Percentiles rank a stretch among this genome's conserved stretches.
These are phyloP conservation scores for Drosophila quinaria DNA, from an alignment of 2,888 invertebrate genomes.

Conservation along the genomic window DNA sequence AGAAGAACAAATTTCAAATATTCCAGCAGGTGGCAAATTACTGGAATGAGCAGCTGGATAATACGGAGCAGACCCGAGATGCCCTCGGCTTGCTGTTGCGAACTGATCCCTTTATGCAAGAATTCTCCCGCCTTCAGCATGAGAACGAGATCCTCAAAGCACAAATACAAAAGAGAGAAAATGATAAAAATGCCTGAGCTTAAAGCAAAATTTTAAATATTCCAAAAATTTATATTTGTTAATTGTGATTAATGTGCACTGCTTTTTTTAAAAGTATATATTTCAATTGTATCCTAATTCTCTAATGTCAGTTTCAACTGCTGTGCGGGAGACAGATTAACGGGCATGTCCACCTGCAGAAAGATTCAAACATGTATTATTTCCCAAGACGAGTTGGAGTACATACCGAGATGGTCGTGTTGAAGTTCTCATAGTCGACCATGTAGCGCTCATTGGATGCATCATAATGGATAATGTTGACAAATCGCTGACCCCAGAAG, in stretches of 20 bases:
- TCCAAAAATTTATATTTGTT: neutral
- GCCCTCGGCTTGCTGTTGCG: slow-evolving; percentile 75
- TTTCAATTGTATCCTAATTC: slow-evolving; percentile 1
- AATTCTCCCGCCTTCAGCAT: slow-evolving; percentile 76
- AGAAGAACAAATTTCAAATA: slow-evolving; percentile 75
- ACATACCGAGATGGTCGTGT: slow-evolving; percentile 83
- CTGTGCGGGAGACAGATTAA: slow-evolving; percentile 3
- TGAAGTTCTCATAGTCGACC: slow-evolving; percentile 84
- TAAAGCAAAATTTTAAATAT: slow-evolving; percentile 15
- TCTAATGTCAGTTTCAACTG: slow-evolving; percentile 11
- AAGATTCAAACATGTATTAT: neutral
- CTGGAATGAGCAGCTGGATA: slow-evolving; percentile 72
- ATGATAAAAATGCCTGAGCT: neutral
- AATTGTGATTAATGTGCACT: slow-evolving; percentile 1
- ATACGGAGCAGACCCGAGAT: slow-evolving; percentile 74
- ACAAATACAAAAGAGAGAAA: slow-evolving; percentile 58
- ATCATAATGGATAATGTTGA: slow-evolving; percentile 88
- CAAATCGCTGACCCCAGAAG: slow-evolving; percentile 93
- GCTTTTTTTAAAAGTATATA: slow-evolving; percentile 1
- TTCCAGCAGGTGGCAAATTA: slow-evolving; percentile 74
- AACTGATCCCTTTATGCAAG: slow-evolving; percentile 81
- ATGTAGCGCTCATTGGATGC: slow-evolving; percentile 88
- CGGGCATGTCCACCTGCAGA: slow-evolving; percentile 75
- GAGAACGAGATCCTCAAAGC: slow-evolving; percentile 81
- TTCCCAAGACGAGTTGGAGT: neutral